Percentiles rank a stretch among this genome's conserved stretches.
phyloP scores from a whole-genome alignment of 2,888 invertebrate genomes.

The Sussaba pulchella region DNA sequence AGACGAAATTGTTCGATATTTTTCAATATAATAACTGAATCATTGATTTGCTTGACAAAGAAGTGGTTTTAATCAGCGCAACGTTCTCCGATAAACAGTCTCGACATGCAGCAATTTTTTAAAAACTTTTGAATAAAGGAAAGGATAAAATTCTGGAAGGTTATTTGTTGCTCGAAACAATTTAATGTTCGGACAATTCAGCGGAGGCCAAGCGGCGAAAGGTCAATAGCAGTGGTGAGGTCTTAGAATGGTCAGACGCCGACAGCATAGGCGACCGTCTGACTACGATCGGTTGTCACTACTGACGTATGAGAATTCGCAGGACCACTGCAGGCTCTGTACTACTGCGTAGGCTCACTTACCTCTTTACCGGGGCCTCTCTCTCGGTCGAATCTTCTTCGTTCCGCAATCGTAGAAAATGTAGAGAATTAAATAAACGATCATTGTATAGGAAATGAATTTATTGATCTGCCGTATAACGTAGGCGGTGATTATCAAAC shows the following conservation, averaged over 20 bases:
- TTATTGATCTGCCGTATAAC: conserved; percentile 61
- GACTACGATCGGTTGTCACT: background rate
- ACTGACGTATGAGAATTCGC: background rate
- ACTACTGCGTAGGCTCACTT: conserved; percentile 14
- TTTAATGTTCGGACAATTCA: too few relatives aligned
- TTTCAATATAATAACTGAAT: too few relatives aligned
- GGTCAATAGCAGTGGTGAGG: background rate
- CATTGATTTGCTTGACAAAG: too few relatives aligned
- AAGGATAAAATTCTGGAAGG: too few relatives aligned
- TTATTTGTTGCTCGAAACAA: too few relatives aligned
- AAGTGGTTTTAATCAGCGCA: too few relatives aligned
- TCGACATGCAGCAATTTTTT: too few relatives aligned
- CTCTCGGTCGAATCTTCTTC: background rate
- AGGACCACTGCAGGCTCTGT: background rate
- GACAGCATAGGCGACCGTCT: background rate
- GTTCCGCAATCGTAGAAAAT: background rate
- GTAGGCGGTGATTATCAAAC: conserved; percentile 65
- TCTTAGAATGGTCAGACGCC: background rate
- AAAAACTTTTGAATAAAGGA: too few relatives aligned
- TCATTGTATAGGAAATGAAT: conserved; percentile 61
- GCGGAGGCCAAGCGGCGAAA: too few relatives aligned
- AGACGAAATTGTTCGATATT: too few relatives aligned
- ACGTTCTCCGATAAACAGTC: too few relatives aligned
- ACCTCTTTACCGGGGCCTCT: background rate
- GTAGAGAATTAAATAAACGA: background rate